Percentiles rank a stretch among this genome's conserved stretches.
These are phyloP conservation scores for Potamilus streckersoni DNA, from an alignment of 1,140 invertebrate genomes.

Conservation along the genomic window DNA sequence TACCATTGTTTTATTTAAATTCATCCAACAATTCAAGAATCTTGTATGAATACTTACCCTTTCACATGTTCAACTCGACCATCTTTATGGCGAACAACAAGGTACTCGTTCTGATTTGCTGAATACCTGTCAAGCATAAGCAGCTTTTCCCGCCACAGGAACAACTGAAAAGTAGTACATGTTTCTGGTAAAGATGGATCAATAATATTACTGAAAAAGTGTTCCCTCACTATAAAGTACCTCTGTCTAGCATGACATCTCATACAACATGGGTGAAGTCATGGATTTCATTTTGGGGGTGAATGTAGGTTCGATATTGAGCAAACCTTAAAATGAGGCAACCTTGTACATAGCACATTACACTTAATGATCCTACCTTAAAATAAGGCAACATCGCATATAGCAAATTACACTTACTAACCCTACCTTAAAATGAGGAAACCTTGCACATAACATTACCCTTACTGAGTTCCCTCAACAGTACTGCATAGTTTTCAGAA, in stretches of 20 bases:
- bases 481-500: neutral
- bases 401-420: neutral
- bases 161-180: conserved; percentile 48
- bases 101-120: conserved; percentile 60
- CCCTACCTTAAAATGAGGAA: neutral
- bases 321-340: conserved; percentile 3
- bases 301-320: neutral
- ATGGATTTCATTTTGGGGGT: neutral
- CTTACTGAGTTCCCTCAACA: neutral
- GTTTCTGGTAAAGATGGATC: neutral
- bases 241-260: neutral
- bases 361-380: neutral
- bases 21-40: neutral
- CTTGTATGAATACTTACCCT: conserved; percentile 45
- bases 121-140: conserved; percentile 36
- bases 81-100: conserved; percentile 52
- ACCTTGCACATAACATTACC: neutral
- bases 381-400: neutral
- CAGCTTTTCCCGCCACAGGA: conserved; percentile 56
- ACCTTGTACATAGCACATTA: neutral
- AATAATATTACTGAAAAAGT: conserved; percentile 1
- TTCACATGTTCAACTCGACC: conserved; percentile 56
- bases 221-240: neutral
- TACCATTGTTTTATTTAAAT: conserved; percentile 4
- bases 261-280: no score